Conservation (phyloP, 2,113 vertebrate genomes). For the Carlito syrichta region DNA sequence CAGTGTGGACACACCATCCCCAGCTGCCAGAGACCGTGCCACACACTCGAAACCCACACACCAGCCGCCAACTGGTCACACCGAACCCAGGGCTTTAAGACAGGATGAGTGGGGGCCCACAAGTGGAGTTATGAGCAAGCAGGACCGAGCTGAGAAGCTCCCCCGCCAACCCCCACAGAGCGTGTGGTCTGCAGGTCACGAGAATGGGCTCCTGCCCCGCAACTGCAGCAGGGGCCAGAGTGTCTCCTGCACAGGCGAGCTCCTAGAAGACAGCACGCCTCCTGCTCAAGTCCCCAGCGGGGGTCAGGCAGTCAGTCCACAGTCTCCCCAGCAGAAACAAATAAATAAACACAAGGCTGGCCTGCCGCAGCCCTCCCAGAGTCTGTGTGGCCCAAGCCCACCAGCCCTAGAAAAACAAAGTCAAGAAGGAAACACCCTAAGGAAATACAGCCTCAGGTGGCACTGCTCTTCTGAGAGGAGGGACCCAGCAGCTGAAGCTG, state of each 20-base stretch:
- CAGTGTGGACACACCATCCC: slow-evolving; percentile 80
- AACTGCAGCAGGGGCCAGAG: background rate
- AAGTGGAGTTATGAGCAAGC: slow-evolving; percentile 46
- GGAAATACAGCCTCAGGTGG: slow-evolving; percentile 65
- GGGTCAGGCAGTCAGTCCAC: background rate
- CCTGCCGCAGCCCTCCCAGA: slow-evolving; percentile 71
- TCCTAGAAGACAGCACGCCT: background rate
- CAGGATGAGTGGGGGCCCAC: slow-evolving; percentile 51
- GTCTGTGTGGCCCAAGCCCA: background rate
- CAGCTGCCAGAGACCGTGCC: slow-evolving; percentile 69
- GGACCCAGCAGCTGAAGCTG: background rate
- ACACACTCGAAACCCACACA: slow-evolving; percentile 63
- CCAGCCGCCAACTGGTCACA: slow-evolving; percentile 54
- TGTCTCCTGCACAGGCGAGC: background rate
- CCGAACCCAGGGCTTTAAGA: slow-evolving; percentile 66
- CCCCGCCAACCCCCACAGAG: slow-evolving; percentile 43
- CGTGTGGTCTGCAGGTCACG: slow-evolving; percentile 12
- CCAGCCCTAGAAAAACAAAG: slow-evolving; percentile 51
- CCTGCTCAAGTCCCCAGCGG: background rate
- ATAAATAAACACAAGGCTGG: slow-evolving; percentile 83
- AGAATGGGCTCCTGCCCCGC: background rate
- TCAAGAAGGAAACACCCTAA: background rate
- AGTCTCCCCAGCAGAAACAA: slow-evolving; percentile 78
- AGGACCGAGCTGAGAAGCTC: background rate
- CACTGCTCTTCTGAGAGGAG: slow-evolving; percentile 68